Conservation (phyloP, 2,888 invertebrate genomes). For the Morpho achilles region DNA sequence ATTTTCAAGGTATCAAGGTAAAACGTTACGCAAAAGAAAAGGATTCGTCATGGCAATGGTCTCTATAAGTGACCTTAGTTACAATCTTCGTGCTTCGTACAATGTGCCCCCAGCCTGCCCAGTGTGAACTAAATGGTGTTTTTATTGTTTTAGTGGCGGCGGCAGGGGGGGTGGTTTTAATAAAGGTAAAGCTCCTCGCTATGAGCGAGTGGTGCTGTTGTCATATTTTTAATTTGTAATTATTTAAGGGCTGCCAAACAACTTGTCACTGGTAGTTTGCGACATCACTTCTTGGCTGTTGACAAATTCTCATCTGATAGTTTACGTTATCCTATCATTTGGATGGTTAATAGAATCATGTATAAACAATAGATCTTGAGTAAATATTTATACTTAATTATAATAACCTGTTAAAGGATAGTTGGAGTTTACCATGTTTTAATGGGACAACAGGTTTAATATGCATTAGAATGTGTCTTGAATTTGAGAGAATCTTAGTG, state of each 20-base stretch:
- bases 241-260: conserved; percentile 75
- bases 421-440: background rate
- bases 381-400: too few species aligned
- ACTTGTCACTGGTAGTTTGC: conserved; percentile 17
- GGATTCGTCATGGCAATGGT: conserved; percentile 74
- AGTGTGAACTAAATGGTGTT: conserved; percentile 85
- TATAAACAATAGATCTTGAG: too few species aligned
- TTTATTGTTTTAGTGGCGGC: conserved; percentile 96
- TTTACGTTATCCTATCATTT: background rate
- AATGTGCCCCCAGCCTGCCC: conserved; percentile 78
- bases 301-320: conserved; percentile 33
- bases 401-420: too few species aligned
- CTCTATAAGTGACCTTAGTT: conserved; percentile 73
- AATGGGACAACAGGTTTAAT: too few species aligned
- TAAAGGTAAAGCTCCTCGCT: conserved; percentile 95
- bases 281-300: conserved; percentile 43
- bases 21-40: conserved; percentile 79
- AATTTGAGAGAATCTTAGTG: too few species aligned
- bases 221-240: conserved; percentile 76
- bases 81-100: conserved; percentile 78
- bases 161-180: conserved; percentile 96
- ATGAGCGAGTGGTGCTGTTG: conserved; percentile 87
- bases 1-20: conserved; percentile 73
- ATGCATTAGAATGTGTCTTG: too few species aligned
- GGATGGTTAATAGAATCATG: background rate